Evolutionary conservation across 2,888 invertebrate species (phyloP).

Genomic region (Agrochola lychnidis): DNA sequence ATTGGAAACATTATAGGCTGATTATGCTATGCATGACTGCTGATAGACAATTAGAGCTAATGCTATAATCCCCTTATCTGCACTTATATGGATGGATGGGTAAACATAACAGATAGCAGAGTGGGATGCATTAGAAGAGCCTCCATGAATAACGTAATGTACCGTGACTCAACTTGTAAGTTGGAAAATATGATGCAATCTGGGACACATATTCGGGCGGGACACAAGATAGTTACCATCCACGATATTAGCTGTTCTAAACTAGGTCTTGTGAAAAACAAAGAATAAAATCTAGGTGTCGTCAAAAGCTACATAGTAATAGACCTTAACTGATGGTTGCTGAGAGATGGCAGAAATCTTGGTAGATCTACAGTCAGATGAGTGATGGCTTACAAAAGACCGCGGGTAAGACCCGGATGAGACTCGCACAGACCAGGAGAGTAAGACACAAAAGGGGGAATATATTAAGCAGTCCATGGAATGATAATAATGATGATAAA

Average conservation of each 20-base stretch:
- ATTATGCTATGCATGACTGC: conserved; percentile 17
- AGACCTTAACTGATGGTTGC: neutral
- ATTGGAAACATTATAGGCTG: neutral
- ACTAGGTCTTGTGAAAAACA: neutral
- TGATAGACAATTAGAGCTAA: conserved; percentile 31
- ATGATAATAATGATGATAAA: too few relatives aligned
- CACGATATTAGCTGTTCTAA: neutral
- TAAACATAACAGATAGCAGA: conserved; percentile 21
- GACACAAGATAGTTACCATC: too few relatives aligned
- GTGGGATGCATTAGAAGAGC: conserved; percentile 12
- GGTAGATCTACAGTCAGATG: neutral
- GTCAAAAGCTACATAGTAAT: neutral
- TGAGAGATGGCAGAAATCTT: neutral
- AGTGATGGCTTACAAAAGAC: neutral
- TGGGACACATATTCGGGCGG: neutral
- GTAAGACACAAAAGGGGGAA: too few relatives aligned
- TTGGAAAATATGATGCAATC: neutral
- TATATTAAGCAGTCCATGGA: too few relatives aligned
- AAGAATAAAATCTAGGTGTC: neutral
- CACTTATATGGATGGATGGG: conserved; percentile 14
- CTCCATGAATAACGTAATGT: conserved; percentile 8
- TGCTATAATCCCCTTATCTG: conserved; percentile 35
- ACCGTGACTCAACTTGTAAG: neutral
- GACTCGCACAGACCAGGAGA: too few relatives aligned
- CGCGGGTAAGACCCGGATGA: neutral